Evolutionary conservation across 1,140 invertebrate genomes (phyloP).

Genomic region (Trichonephila inaurata): DNA sequence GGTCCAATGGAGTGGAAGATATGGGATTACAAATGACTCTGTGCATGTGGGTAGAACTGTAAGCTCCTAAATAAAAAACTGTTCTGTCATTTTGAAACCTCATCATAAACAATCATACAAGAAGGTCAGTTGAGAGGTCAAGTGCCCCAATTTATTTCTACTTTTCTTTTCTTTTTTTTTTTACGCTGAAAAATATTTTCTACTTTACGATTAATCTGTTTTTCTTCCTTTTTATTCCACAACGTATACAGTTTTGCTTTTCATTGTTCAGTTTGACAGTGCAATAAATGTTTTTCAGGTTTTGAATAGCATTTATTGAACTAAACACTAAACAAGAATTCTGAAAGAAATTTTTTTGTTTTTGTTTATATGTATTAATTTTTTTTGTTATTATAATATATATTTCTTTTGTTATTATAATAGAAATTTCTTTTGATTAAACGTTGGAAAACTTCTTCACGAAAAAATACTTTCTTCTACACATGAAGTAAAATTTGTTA

Average conservation of each 20-base stretch:
- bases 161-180: neutral
- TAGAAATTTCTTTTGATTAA: too few relatives aligned
- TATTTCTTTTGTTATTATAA: too few relatives aligned
- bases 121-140: neutral
- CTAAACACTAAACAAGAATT: too few relatives aligned
- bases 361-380: too few relatives aligned
- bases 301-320: neutral
- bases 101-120: conserved; percentile 3
- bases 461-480: too few relatives aligned
- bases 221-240: neutral
- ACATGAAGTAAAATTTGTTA: too few relatives aligned
- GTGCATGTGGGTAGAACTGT: neutral
- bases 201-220: neutral
- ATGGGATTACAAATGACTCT: neutral
- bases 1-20: neutral
- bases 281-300: neutral
- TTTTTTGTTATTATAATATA: too few relatives aligned
- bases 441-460: too few relatives aligned
- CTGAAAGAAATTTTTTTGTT: too few relatives aligned
- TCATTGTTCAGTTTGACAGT: neutral
- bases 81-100: conserved; percentile 20
- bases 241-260: neutral
- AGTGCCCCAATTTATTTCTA: conserved; percentile 5
- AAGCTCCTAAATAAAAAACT: neutral
- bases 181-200: neutral